phyloP scores from a whole-genome alignment of 2,888 invertebrate species.

The Cistogaster globosa region DNA sequence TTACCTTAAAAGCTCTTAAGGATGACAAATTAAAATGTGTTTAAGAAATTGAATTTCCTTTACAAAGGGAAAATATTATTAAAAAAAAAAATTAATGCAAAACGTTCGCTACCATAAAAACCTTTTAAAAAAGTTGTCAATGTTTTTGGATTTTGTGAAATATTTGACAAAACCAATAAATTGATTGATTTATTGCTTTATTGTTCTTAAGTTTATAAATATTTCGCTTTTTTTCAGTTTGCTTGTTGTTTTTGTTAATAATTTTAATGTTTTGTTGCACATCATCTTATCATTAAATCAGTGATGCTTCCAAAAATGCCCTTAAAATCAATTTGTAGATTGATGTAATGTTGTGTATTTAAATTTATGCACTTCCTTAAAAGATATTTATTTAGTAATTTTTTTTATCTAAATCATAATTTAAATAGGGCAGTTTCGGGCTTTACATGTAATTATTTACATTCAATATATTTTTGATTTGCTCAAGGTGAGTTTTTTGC shows the following conservation, averaged over 20 bases:
- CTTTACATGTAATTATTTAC: neutral
- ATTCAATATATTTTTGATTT: neutral
- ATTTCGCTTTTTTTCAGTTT: conserved; percentile 2
- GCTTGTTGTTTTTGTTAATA: neutral
- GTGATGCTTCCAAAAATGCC: neutral
- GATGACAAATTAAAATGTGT: conserved; percentile 71
- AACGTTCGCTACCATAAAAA: neutral
- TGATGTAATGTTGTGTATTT: conserved; percentile 37
- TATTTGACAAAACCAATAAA: conserved; percentile 32
- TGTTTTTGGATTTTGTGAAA: conserved; percentile 47
- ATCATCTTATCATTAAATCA: conserved; percentile 34
- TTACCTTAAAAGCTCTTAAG: conserved; percentile 53
- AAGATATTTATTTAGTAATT: neutral
- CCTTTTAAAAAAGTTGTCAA: conserved; percentile 61
- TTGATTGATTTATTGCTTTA: conserved; percentile 71
- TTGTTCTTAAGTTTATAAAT: conserved; percentile 64
- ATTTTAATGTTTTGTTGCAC: neutral
- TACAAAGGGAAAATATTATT: neutral
- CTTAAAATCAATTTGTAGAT: conserved; percentile 33
- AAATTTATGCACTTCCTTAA: conserved; percentile 52
- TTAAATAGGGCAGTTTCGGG: conserved; percentile 18
- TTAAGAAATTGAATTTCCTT: conserved; percentile 65
- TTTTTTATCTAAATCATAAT: conserved; percentile 28
- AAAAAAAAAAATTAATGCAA: conserved; percentile 17
- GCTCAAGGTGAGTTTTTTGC: conserved; percentile 19